A percentile compares a stretch with the other conserved stretches of the same genome.
Conservation (phyloP, 2,113 vertebrate species). For the Amia ocellicauda region DNA sequence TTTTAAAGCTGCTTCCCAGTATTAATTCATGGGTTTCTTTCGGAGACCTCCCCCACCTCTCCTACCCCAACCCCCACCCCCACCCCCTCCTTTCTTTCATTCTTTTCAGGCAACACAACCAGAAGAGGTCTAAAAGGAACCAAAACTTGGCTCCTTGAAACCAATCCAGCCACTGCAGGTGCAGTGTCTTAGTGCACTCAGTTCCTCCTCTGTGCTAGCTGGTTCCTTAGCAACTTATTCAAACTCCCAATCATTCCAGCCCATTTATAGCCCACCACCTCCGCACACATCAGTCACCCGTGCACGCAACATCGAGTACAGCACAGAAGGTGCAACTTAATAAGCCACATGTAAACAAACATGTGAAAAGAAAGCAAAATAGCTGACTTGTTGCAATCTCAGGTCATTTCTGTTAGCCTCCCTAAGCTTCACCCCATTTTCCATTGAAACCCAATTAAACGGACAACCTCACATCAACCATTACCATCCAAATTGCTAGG, state of each 20-base stretch:
- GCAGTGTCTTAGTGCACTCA: constrained; percentile 40
- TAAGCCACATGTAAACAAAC: background rate
- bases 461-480: background rate
- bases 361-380: background rate
- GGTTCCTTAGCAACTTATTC: constrained; percentile 73
- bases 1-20: background rate
- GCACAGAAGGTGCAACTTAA: background rate
- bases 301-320: constrained; percentile 21
- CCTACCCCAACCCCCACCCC: background rate
- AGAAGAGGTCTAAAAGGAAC: background rate
- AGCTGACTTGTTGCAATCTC: background rate
- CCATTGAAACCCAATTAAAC: constrained; percentile 5
- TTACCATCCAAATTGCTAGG: constrained; percentile 35
- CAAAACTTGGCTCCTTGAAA: background rate
- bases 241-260: constrained; percentile 57
- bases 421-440: constrained; percentile 27
- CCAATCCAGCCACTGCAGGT: constrained; percentile 46
- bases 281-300: constrained; percentile 51
- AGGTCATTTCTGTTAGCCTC: background rate
- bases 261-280: constrained; percentile 57
- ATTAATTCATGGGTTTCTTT: constrained; percentile 13
- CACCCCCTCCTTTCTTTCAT: constrained; percentile 1
- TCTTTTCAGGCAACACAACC: background rate
- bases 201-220: constrained; percentile 38
- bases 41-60: background rate